Conservation (phyloP, 2,797 vertebrate species). For the Heterohyrax brucei region DNA sequence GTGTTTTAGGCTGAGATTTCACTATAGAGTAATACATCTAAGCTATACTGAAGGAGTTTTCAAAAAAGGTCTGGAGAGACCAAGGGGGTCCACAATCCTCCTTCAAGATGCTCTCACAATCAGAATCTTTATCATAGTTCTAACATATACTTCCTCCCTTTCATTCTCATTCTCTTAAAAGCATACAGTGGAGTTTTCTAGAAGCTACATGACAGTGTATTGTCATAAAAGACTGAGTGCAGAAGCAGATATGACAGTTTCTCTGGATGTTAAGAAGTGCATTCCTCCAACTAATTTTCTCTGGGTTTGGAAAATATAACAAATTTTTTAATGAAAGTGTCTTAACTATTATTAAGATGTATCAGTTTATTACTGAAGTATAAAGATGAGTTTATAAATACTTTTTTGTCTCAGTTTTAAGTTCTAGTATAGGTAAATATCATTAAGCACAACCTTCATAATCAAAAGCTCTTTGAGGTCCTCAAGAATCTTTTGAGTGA, state of each 20-base stretch:
- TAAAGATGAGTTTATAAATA: neutral
- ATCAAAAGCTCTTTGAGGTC: neutral
- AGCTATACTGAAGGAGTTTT: neutral
- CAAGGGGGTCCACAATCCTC: neutral
- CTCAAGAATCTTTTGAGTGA: neutral
- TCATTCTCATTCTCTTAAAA: neutral
- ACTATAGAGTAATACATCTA: neutral
- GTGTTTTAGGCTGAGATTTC: neutral
- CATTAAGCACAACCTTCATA: neutral
- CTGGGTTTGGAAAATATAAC: neutral
- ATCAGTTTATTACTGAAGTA: neutral
- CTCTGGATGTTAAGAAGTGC: neutral
- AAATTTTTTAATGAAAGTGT: neutral
- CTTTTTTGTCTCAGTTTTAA: constrained; percentile 51
- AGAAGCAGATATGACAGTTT: neutral
- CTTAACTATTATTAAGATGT: neutral
- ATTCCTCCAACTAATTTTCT: neutral
- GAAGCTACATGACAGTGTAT: neutral
- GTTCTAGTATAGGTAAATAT: constrained; percentile 25
- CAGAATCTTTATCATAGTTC: neutral
- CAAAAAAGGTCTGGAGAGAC: neutral
- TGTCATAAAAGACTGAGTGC: neutral
- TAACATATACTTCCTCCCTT: neutral
- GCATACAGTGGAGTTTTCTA: neutral
- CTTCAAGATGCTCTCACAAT: neutral